These are phyloP conservation scores for Bufo gargarizans DNA, from an alignment of 2,113 vertebrate genomes.

Conservation along the genomic window DNA sequence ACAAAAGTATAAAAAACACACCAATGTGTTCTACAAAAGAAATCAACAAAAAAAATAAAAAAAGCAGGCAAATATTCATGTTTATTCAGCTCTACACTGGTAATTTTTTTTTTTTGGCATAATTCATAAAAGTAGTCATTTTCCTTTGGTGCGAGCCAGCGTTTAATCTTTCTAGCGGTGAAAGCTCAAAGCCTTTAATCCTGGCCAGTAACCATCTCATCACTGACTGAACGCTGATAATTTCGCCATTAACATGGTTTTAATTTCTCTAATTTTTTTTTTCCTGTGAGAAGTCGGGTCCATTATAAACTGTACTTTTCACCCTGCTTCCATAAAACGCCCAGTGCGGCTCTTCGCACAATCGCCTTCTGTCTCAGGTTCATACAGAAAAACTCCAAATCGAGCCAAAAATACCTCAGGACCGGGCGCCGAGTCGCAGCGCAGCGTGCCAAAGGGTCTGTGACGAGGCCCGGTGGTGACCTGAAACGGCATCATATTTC, in stretches of 20 bases:
- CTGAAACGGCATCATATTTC: background rate
- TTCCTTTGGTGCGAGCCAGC: background rate
- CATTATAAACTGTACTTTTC: constrained; percentile 47
- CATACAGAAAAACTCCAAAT: background rate
- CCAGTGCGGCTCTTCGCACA: constrained; percentile 23
- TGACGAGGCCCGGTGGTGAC: background rate
- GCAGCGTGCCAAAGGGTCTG: background rate
- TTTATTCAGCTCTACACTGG: background rate
- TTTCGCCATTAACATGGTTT: constrained; percentile 64
- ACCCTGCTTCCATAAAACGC: background rate
- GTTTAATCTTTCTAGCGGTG: constrained; percentile 10
- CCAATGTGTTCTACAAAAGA: background rate
- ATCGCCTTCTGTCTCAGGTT: constrained; percentile 18
- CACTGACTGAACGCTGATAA: constrained; percentile 66
- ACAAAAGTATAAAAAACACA: too few relatives aligned
- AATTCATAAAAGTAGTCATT: background rate
- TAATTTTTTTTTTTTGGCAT: background rate
- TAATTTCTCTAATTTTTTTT: background rate
- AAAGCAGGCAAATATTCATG: background rate
- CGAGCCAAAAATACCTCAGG: constrained; percentile 21
- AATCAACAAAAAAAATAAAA: background rate
- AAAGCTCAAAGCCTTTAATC: constrained; percentile 47
- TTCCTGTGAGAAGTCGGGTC: constrained; percentile 33
- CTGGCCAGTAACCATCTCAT: constrained; percentile 51
- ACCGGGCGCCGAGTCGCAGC: background rate